Evolutionary conservation across 2,113 vertebrate species (phyloP), one percentile per base, ranked within the genome.

Genomic region (Zosterops borbonicus): DNA sequence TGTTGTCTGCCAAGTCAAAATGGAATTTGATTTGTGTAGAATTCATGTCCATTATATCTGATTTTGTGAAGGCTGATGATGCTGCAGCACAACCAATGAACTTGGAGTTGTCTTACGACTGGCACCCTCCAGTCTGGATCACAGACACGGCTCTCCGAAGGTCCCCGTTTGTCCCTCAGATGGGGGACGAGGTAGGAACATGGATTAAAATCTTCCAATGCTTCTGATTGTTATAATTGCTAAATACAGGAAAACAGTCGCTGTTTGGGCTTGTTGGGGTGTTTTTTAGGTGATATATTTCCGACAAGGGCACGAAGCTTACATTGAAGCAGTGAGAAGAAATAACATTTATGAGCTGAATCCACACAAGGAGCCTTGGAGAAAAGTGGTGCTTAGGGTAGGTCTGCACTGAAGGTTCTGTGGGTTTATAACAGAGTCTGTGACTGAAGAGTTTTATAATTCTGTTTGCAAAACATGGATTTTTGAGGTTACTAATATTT

Each of bases 121-220:
- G 98, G 84, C 98, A 99, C 76, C 99, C 99, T 75, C 98, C 99
- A 0, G 95, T 98, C 0, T 99, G 99, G 99, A 99, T 99, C 95
- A 99, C 99, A 2, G 99, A 99, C 77, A 98, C 99, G 27, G 97
- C 98, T 89, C 99, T 99, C 64, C 97, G 99, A 76, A 99, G 98
- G 93, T 99, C 99, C 80, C 99, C 99, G 19, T 99, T 99, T 96
- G 99, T 99, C 87, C 99, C 99, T 59, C 99, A 99, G 79, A 99
- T 99, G 99, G 99, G 99, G 1, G 99, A 99, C 23, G 99, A 99
- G 98, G 99, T 99, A 89, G 97, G 97, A 87, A 9, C 67, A 6
- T 22, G 39, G 29, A 42, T 64, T 31, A 16, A 74, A 20, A 29
- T 14, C 56, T 55, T 64, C 6, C 63, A 46, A 0, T 55, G 22